phyloP scores from a whole-genome alignment of 2,797 vertebrate genomes.

The Cottoperca gobio region DNA sequence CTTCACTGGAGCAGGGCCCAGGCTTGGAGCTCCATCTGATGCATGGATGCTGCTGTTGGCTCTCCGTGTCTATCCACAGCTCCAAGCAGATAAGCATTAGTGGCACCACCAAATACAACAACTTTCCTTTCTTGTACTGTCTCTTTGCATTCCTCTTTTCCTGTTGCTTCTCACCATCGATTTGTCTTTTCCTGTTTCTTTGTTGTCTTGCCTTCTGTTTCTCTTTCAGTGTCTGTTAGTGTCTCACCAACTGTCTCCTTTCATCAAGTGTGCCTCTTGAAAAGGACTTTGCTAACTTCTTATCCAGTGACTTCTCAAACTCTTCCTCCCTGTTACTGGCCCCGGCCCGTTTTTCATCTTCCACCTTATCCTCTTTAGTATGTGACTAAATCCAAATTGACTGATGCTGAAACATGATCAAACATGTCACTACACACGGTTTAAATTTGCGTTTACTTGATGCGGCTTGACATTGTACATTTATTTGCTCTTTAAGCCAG shows the following conservation, averaged over 20 bases:
- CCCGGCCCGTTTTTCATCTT: background rate
- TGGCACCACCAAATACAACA: background rate
- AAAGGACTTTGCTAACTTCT: slow-evolving; percentile 3
- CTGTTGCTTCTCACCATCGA: slow-evolving; percentile 27
- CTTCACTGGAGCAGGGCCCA: slow-evolving; percentile 22
- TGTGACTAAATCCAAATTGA: slow-evolving; percentile 4
- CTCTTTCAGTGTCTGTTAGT: background rate
- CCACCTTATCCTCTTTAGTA: slow-evolving; percentile 1
- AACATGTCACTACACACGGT: slow-evolving; percentile 20
- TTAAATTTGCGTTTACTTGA: slow-evolving; percentile 14
- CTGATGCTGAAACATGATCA: slow-evolving; percentile 29
- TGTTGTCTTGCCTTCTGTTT: slow-evolving; percentile 12
- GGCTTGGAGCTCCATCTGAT: slow-evolving; percentile 44
- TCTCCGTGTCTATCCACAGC: slow-evolving; percentile 16
- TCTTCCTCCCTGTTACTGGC: background rate
- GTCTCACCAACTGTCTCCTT: slow-evolving; percentile 24
- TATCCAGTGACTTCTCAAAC: background rate
- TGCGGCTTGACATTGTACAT: slow-evolving; percentile 20
- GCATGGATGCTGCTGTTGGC: slow-evolving; percentile 4
- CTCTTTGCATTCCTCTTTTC: background rate
- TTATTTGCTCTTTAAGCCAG: slow-evolving; percentile 31
- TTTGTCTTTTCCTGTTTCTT: slow-evolving; percentile 27
- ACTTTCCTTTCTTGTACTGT: slow-evolving; percentile 6
- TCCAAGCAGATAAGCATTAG: slow-evolving; percentile 20
- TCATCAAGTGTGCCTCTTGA: slow-evolving; percentile 11